phyloP scores from a whole-genome alignment of 2,797 vertebrate genomes.

The Helicolenus hilgendorfi region DNA sequence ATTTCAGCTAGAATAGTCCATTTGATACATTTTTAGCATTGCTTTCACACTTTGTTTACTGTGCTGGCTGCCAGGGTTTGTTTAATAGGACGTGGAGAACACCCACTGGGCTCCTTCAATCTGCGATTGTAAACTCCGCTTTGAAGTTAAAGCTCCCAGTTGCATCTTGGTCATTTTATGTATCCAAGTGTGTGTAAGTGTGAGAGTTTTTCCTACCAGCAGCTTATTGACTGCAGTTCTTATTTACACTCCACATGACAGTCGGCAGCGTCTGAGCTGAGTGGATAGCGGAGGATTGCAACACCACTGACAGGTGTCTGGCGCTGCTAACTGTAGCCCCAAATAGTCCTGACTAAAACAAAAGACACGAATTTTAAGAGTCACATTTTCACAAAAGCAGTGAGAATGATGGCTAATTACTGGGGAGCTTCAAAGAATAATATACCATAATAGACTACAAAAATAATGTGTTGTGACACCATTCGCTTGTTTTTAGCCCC shows the following conservation, averaged over 20 bases:
- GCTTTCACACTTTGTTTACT: constrained; percentile 40
- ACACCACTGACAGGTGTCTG: constrained; percentile 18
- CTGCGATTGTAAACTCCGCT: constrained; percentile 5
- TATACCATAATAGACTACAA: not conserved
- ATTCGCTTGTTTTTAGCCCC: not conserved
- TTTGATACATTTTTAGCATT: constrained; percentile 11
- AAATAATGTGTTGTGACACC: not conserved
- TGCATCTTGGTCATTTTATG: not conserved
- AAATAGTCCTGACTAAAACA: constrained; percentile 18
- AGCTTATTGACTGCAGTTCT: constrained; percentile 12
- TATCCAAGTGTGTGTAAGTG: not conserved
- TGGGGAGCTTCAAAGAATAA: not conserved
- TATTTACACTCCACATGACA: constrained; percentile 10
- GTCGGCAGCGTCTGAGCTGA: not conserved
- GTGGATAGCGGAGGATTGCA: constrained; percentile 18
- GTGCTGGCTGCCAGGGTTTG: constrained; percentile 14
- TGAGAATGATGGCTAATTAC: constrained; percentile 10
- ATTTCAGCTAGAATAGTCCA: constrained; percentile 24
- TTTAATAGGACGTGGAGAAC: constrained; percentile 17
- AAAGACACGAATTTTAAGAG: constrained; percentile 1
- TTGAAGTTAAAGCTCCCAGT: constrained; percentile 17
- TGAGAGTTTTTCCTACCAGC: constrained; percentile 2
- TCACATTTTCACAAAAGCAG: not conserved
- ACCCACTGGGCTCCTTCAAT: constrained; percentile 17
- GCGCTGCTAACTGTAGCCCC: not conserved